Evolutionary conservation across 2,113 vertebrate genomes (phyloP).

Genomic region (Coptodon rendalli): DNA sequence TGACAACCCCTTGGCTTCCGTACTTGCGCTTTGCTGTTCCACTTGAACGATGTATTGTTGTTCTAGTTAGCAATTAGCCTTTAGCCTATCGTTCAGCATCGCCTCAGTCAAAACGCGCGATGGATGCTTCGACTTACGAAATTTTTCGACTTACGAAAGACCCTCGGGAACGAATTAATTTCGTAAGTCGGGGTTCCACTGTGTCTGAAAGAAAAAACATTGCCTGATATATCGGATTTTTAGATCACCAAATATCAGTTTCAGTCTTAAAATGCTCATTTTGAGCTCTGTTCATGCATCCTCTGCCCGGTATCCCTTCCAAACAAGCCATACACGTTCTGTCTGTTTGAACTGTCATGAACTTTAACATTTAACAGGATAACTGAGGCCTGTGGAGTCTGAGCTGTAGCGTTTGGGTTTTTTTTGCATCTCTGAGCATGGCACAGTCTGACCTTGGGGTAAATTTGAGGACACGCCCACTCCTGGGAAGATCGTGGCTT

Average conservation of each 20-base stretch:
- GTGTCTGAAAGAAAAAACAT: neutral
- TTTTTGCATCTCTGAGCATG: neutral
- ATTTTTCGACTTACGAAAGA: no score
- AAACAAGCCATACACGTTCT: neutral
- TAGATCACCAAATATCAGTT: neutral
- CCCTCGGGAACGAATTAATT: no score
- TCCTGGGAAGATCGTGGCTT: neutral
- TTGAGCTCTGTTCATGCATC: neutral
- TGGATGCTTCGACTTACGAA: no score
- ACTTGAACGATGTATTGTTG: no score
- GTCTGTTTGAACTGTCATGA: neutral
- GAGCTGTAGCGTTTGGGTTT: fast-evolving
- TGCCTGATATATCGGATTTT: neutral
- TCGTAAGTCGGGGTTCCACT: no score
- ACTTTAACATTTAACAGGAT: neutral
- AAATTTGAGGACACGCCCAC: neutral
- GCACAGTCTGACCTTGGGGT: neutral
- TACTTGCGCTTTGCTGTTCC: no score
- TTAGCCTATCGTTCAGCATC: no score
- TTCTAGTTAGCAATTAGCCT: no score
- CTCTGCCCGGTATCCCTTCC: neutral
- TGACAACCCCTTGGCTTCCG: no score
- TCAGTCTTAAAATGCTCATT: neutral
- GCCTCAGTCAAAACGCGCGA: no score
- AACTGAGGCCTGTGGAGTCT: neutral